Evolutionary conservation across 2,888 invertebrate genomes (phyloP), one percentile per base, ranked within the genome.

Genomic region (Phragmatobia fuliginosa): DNA sequence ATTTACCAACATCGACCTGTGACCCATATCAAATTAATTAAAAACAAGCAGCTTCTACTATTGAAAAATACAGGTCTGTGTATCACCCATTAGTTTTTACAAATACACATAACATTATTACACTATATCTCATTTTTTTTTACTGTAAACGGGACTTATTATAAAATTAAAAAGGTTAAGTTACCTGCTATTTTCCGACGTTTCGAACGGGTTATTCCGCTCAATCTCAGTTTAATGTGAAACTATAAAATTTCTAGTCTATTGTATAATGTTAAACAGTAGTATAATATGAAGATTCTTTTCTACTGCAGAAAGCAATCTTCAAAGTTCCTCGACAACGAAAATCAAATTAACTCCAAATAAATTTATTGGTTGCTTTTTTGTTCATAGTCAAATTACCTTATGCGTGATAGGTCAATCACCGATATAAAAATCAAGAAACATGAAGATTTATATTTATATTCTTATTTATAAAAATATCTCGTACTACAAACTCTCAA

Each of bases 391-490:
- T n/a, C 77, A 82, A 85, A 88, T 91, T 89, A 89, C 87, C 86
- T 88, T 78, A 76, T 81, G 85, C 78, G 83, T 87, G 87, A 87
- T 88, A 86, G 91, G 90, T 89, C 91, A 88, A 88, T 81, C 87
- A 80, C 83, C 86, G 84, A 81, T 87, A 82, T 72, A 56, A 70
- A 75, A 74, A 73, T 74, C 62, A 78, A 87, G 89, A 88, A 87
- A 89, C 89, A 88, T 91, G 90, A 88, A 85, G 83, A 74, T 80
- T 67, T 75, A 81, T 74, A 77, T 33, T 36, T 74, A 67, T n/a
- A n/a, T n/a, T n/a, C 72, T 75, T 74, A 79, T 70, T 83, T 83
- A 81, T 86, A 82, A 80, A 81, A 80, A 83, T 82, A 81, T 77
- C 75, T 78, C 78, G 68, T 67, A 75, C 75, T 78, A 74, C 78